These are phyloP conservation scores for Herpailurus yagouaroundi DNA, from an alignment of 2,113 vertebrate genomes.

Conservation along the genomic window DNA sequence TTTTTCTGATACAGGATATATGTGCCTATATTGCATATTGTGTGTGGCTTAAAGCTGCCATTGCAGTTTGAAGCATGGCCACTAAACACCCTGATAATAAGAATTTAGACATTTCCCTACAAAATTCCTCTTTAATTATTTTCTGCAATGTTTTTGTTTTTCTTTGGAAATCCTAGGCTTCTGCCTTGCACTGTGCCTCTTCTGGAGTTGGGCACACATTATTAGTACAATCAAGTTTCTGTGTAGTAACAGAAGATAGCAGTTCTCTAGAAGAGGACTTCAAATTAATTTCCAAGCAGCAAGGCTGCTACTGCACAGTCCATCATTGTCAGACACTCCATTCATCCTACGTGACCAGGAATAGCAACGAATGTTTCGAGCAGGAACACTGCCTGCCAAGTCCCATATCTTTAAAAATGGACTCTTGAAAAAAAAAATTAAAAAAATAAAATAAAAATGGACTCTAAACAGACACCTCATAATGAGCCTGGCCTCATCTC, in stretches of 20 bases:
- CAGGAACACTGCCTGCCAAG: not conserved
- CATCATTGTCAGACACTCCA: conserved; percentile 49
- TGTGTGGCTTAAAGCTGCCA: not conserved
- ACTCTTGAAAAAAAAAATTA: too few species aligned
- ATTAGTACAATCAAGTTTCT: conserved; percentile 61
- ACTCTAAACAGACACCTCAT: not conserved
- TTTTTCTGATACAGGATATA: not conserved
- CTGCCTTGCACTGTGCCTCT: not conserved
- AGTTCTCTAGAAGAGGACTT: conserved; percentile 48
- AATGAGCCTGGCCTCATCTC: not conserved
- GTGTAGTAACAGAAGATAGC: conserved; percentile 44
- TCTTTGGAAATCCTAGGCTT: not conserved
- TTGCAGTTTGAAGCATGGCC: not conserved
- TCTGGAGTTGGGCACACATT: conserved; percentile 8
- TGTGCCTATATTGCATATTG: not conserved
- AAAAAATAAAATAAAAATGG: too few species aligned
- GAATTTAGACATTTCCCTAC: not conserved
- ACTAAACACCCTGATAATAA: not conserved
- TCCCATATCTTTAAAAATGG: not conserved
- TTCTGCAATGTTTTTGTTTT: not conserved
- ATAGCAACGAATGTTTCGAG: conserved; percentile 2
- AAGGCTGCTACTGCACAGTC: not conserved
- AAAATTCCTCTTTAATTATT: not conserved
- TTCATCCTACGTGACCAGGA: conserved; percentile 35
- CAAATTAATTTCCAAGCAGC: conserved; percentile 57